Percentiles rank a stretch among this genome's conserved stretches.
These are phyloP conservation scores for Poecilia velifera DNA, from an alignment of 2,797 vertebrate species.

Conservation along the genomic window DNA sequence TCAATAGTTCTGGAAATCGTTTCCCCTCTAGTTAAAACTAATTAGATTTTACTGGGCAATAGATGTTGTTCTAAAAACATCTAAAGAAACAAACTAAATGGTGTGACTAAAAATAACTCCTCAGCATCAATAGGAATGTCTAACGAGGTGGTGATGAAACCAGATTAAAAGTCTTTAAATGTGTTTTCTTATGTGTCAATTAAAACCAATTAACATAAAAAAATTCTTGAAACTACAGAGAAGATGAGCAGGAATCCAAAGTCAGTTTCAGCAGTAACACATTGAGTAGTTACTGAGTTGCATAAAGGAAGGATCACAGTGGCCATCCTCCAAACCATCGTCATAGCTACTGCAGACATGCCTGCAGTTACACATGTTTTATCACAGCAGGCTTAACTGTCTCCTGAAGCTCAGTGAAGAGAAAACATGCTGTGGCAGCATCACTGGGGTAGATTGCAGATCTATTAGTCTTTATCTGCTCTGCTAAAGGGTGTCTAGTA, in stretches of 20 bases:
- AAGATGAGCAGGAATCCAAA: not conserved
- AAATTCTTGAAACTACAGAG: not conserved
- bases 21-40: too few relatives aligned
- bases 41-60: too few relatives aligned
- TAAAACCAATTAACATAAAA: not conserved
- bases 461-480: slow-evolving; percentile 59
- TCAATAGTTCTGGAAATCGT: too few relatives aligned
- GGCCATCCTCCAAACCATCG: slow-evolving; percentile 3
- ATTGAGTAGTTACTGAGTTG: not conserved
- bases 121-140: too few relatives aligned
- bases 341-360: slow-evolving; percentile 25
- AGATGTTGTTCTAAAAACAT: too few relatives aligned
- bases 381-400: slow-evolving; percentile 24
- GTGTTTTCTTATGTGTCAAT: not conserved
- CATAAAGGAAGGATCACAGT: slow-evolving; percentile 7
- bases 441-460: slow-evolving; percentile 37
- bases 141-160: too few relatives aligned
- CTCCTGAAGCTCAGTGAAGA: slow-evolving; percentile 16
- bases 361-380: slow-evolving; percentile 37
- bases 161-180: not conserved
- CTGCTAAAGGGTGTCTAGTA: slow-evolving; percentile 43
- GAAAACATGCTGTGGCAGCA: slow-evolving; percentile 35
- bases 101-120: too few relatives aligned
- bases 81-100: too few relatives aligned
- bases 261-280: not conserved